Evolutionary conservation across 1,140 invertebrate genomes (phyloP), one percentile per base, ranked within the genome.

Genomic region (Tenebrio molitor): DNA sequence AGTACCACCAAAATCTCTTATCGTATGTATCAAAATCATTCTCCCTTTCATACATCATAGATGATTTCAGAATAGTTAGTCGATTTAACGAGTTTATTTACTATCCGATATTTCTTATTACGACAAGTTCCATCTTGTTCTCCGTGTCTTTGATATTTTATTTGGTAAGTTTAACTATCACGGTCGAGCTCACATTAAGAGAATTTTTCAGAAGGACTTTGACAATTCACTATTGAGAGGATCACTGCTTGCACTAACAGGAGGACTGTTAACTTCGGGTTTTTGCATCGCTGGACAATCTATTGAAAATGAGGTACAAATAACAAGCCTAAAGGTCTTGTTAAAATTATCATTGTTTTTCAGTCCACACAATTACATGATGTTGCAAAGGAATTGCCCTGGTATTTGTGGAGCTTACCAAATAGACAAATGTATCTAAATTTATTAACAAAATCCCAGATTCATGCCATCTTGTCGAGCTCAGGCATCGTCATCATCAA

Each of bases 181-280:
- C 29, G 29, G 10, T 5, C 4, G 10, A 33, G 10, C 4, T 5
- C 4, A 33, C 29, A 4, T 33, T 5, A 33, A 33, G 4, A 33
- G n/a, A 50, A 21, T 50, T 19, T 21, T 50, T 23, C 23, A 50
- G 44, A 50, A 50, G 19, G 10, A 50, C n/a, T 50, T 50, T 50
- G 19, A 21, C 4, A 50, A 50, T n/a, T 50, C 44, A n/a, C 5
- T 58, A 2, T 10, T 58, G 29, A 21, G 50, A 29, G 50, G 50
- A 58, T 25, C 5, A 29, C 25, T 25, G 23, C n/a, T 58, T 2
- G 50, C 21, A 25, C n/a, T 58, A 5, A 58, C 50, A 5, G 50
- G 50, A 58, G 1, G 21, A 19, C 14, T 58, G 3, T 10, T 29
- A 33, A 58, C 23, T 58, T 58, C 12, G 5, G 50, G 50, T 5